These are phyloP conservation scores for Dasyprocta punctata DNA, from an alignment of 2,113 vertebrate genomes.

Conservation along the genomic window DNA sequence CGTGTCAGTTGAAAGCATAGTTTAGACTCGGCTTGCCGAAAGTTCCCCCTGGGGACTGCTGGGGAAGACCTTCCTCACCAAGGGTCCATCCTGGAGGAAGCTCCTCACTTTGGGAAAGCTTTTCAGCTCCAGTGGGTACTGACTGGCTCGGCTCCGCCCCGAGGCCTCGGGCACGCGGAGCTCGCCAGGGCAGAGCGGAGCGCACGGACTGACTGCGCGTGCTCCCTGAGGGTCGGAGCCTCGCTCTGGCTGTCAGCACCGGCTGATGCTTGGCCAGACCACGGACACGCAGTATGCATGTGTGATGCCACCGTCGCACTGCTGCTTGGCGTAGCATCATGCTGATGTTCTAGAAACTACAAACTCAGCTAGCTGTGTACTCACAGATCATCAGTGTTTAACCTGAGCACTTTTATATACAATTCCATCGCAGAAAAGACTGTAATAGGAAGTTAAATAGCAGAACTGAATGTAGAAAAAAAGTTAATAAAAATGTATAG, in stretches of 20 bases:
- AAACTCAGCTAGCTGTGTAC: constrained; percentile 56
- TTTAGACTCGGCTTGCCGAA: neutral
- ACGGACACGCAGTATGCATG: neutral
- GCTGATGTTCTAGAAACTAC: neutral
- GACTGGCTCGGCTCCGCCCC: neutral
- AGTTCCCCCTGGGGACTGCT: neutral
- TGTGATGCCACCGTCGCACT: neutral
- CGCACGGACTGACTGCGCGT: too few species aligned
- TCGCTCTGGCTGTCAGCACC: neutral
- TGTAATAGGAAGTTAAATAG: constrained; percentile 70
- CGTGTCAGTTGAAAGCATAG: constrained; percentile 29
- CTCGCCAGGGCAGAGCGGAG: neutral
- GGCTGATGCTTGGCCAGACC: neutral
- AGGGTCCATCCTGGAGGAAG: constrained; percentile 1
- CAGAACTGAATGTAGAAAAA: neutral
- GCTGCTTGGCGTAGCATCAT: constrained; percentile 18
- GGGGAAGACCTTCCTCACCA: constrained; percentile 17
- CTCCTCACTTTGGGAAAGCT: neutral
- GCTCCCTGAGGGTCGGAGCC: neutral
- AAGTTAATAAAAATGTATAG: constrained; percentile 63
- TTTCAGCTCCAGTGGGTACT: neutral
- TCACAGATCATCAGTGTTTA: constrained; percentile 63
- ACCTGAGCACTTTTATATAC: constrained; percentile 60
- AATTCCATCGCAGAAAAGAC: constrained; percentile 52
- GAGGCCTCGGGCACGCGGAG: neutral